Base-by-base conservation (phyloP, 2,888 invertebrate genomes). In the Anoplius nigerrimus region DNA sequence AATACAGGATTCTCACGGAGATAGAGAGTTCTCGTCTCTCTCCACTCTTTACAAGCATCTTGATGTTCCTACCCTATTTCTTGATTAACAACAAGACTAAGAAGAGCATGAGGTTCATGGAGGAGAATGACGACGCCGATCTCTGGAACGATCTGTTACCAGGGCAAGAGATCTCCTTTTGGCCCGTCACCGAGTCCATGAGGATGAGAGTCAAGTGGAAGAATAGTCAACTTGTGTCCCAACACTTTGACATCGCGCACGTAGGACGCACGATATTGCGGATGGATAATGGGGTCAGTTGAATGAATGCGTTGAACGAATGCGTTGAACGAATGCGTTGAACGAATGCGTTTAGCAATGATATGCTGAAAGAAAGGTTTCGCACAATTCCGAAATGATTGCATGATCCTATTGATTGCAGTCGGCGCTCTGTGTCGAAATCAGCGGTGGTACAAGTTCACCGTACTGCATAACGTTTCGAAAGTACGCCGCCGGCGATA, bases 101-200 rank as follows among this genome's bases (percentile, higher is more conserved):
- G 73, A 92, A 74, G 53, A 82, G 82, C 0, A 59, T 91, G 46
- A 90, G 95, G 62, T 95, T 94, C 89, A 95, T 96, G 95, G 95
- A 96, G 84, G 94, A 95, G 86, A 95, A 95, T 83, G 95, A 95
- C 84, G 92, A 94, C 51, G 94, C 95, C 0, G 96, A 96, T 88
- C 90, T 96, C 11, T 96, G 95, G 96, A 92, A 94, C 59, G 95
- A 95, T 89, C 89, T 95, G 18, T 89, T 91, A 0, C 92, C 94
- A 0, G 91, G 91, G 69, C 93, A 94, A 88, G 94, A 93, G 68
- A 76, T 92, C 16, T 91, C 95, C 6, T 95, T 95, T 88, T 96
- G 95, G 95, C 96, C 95, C 0, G 94, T 93, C 80, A 95, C 95
- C 0, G 93, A 94, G 71, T 93, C 94, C 0, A 94, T 95, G 93